Evolutionary conservation across 2,888 invertebrate genomes (phyloP).

Genomic region (Drosophila yooni): DNA sequence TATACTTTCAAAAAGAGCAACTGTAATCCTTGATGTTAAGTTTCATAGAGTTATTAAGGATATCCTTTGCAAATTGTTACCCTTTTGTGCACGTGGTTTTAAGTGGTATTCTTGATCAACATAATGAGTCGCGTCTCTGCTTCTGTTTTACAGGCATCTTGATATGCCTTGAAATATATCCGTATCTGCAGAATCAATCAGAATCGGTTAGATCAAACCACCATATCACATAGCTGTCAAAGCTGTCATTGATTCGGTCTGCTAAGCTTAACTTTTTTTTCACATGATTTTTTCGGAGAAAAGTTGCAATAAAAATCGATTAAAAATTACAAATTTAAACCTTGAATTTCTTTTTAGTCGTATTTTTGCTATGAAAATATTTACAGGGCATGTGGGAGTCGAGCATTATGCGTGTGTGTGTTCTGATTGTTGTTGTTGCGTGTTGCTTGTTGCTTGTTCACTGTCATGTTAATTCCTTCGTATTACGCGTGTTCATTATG

Average conservation of each 20-base stretch:
- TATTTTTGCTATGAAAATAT: not conserved
- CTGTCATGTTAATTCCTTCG: slow-evolving; percentile 76
- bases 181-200: not conserved
- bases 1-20: not conserved
- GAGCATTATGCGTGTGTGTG: not conserved
- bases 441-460: slow-evolving; percentile 55
- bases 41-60: not conserved
- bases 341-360: not conserved
- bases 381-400: slow-evolving; percentile 8
- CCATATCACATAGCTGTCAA: not conserved
- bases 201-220: not conserved
- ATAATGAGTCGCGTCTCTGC: not conserved
- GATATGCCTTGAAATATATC: not conserved
- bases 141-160: not conserved
- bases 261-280: not conserved
- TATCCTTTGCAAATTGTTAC: not conserved
- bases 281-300: not conserved
- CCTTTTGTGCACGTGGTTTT: not conserved
- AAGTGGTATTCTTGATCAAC: not conserved
- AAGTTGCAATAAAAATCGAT: not conserved
- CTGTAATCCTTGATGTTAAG: not conserved
- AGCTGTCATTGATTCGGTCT: not conserved
- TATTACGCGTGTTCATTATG: slow-evolving; percentile 80
- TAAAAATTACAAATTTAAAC: not conserved
- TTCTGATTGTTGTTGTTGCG: not conserved